A percentile compares a stretch with the other conserved stretches of the same genome.
Conservation (phyloP, 2,113 vertebrate genomes). For the Lonchura striata region DNA sequence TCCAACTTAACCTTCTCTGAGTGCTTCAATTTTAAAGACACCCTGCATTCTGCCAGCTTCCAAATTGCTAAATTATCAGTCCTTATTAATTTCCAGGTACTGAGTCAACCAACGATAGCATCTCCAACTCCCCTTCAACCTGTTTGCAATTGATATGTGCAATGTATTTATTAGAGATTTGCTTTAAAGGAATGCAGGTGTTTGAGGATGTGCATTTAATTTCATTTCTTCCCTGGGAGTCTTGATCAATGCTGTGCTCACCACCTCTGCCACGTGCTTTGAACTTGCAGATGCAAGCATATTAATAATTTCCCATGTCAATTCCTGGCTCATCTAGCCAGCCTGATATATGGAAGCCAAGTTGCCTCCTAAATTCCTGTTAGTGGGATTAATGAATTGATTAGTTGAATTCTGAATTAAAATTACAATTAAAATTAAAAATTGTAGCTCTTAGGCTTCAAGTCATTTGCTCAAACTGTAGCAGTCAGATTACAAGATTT, state of each 20-base stretch:
- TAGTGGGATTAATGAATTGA: conserved; percentile 28
- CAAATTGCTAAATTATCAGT: neutral
- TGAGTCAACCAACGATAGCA: neutral
- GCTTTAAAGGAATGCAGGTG: neutral
- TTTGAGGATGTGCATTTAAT: neutral
- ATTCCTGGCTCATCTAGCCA: neutral
- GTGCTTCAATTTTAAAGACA: neutral
- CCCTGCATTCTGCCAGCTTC: neutral
- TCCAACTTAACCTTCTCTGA: too few relatives aligned
- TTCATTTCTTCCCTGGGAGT: neutral
- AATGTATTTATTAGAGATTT: neutral
- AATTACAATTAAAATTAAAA: conserved; percentile 16
- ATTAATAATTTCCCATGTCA: conserved; percentile 38
- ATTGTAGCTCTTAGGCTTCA: neutral
- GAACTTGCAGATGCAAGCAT: neutral
- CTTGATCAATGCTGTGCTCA: conserved; percentile 25
- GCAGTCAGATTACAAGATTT: neutral
- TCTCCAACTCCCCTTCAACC: neutral
- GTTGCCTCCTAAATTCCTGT: conserved; percentile 11
- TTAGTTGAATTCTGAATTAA: conserved; percentile 56
- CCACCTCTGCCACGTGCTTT: conserved; percentile 1
- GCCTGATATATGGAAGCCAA: conserved; percentile 5
- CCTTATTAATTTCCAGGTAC: neutral
- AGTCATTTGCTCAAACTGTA: neutral
- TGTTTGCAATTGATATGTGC: neutral